These are phyloP conservation scores for Drosophila paracracens DNA, from an alignment of 2,888 invertebrate genomes.

Conservation along the genomic window DNA sequence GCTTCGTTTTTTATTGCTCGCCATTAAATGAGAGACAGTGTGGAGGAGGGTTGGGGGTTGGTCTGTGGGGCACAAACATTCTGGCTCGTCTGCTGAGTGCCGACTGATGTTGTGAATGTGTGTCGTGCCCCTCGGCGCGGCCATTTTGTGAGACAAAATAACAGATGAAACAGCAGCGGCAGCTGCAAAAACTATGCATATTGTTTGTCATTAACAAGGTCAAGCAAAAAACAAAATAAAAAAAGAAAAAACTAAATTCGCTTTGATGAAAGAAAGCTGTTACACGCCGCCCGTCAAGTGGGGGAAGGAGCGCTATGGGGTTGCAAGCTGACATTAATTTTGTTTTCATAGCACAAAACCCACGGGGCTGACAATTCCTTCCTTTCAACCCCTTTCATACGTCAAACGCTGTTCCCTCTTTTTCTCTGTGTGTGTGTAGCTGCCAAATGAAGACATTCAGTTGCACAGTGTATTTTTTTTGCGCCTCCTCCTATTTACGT, in stretches of 20 bases:
- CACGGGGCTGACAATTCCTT: slow-evolving; percentile 32
- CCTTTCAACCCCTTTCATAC: slow-evolving; percentile 25
- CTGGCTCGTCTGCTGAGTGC: slow-evolving; percentile 22
- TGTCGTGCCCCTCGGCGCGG: slow-evolving; percentile 44
- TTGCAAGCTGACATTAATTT: slow-evolving; percentile 73
- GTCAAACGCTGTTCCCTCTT: slow-evolving; percentile 6
- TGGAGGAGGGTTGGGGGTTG: slow-evolving; percentile 1
- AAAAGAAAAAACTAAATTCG: slow-evolving; percentile 58
- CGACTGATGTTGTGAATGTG: slow-evolving; percentile 65
- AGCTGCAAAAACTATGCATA: slow-evolving; percentile 68
- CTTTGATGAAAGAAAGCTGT: slow-evolving; percentile 70
- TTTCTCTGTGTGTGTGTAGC: slow-evolving; percentile 16
- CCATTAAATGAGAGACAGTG: slow-evolving; percentile 61
- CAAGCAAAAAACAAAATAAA: slow-evolving; percentile 30
- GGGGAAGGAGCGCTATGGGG: slow-evolving; percentile 8
- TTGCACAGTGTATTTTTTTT: slow-evolving; percentile 43
- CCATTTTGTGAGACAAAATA: slow-evolving; percentile 59
- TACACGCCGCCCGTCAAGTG: slow-evolving; percentile 30
- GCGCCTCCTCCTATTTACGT: slow-evolving; percentile 25
- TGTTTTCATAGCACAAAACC: slow-evolving; percentile 69
- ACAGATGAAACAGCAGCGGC: slow-evolving; percentile 58
- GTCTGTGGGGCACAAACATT: background rate
- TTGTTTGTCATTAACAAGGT: slow-evolving; percentile 80
- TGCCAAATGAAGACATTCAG: slow-evolving; percentile 74
- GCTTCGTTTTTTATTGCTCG: slow-evolving; percentile 68